Base-by-base conservation (phyloP, 2,888 invertebrate species). In the Pristionchus japonicus region DNA sequence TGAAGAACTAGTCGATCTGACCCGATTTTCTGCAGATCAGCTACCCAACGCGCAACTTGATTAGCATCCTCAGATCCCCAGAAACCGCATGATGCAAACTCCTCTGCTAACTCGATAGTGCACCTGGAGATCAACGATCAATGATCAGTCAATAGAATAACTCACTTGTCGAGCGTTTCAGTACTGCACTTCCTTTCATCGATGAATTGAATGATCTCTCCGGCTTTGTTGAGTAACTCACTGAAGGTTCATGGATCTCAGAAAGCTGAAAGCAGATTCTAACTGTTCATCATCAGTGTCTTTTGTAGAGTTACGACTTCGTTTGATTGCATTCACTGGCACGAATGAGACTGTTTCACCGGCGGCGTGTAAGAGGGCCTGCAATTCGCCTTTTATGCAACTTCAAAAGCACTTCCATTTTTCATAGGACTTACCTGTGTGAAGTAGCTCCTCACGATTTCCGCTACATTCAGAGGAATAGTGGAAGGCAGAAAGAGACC, bases 401-500 rank as follows among this genome's bases (percentile, higher is more conserved):
- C n/a, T n/a, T n/a, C n/a, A n/a, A n/a, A n/a, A n/a, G n/a, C n/a
- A 27, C 20, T n/a, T 64, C 17, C 80, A 15, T 40, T 82, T 34
- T 34, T 77, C 7, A 74, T 11, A 6, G 23, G 37, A 37, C 3
- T 7, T 15, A 86, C 86, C 70, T 88, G 88, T 17, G 91, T 86
- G 47, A 90, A 91, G 85, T 89, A 92, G 15, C 90, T 89, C 31
- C 92, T 83, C 91, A 91, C 91, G 70, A 92, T 91, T 80, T 92
- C 92, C 0, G 91, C 90, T 3, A 74, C 82, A 52, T 17, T 23
- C n/a, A n/a, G 9, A 20, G n/a, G 15, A 0, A 92, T 91, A 11
- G 90, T 90, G n/a, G 90, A 89, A 3, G 92, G 92, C 4, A 92
- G 88, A 67, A 91, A 90, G 23, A 92, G 70, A 15, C 90, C 90